phyloP scores from a whole-genome alignment of 2,797 vertebrate species.

The Enteromius trimaculatus region DNA sequence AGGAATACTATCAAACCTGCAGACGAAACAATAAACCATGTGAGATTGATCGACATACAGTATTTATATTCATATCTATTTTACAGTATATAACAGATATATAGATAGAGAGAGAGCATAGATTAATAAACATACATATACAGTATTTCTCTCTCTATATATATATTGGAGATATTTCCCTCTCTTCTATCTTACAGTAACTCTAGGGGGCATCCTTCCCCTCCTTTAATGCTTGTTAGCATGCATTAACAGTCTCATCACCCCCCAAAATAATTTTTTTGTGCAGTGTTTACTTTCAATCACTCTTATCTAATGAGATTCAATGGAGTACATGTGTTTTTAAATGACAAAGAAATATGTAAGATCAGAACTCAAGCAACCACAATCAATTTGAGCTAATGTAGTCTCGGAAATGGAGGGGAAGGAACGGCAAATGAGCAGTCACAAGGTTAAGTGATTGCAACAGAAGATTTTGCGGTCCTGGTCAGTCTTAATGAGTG shows the following conservation, averaged over 20 bases:
- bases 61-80: not conserved
- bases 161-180: not conserved
- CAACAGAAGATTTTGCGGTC: not conserved
- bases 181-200: not conserved
- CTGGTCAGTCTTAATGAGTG: slow-evolving; percentile 24
- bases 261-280: not conserved
- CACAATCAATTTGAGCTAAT: not conserved
- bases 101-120: not conserved
- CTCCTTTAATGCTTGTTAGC: not conserved
- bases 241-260: not conserved
- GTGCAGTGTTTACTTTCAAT: not conserved
- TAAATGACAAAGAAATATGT: not conserved
- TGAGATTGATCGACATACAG: slow-evolving; percentile 8
- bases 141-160: not conserved
- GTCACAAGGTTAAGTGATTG: slow-evolving; percentile 3
- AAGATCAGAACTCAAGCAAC: not conserved
- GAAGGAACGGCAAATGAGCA: not conserved
- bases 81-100: not conserved
- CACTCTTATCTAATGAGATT: not conserved
- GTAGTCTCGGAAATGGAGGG: not conserved
- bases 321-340: not conserved
- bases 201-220: slow-evolving; percentile 22
- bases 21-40: not conserved
- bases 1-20: slow-evolving; percentile 92
- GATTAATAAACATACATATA: not conserved